Evolutionary conservation across 2,797 vertebrate species (phyloP).

Genomic region (Numenius phaeopus): DNA sequence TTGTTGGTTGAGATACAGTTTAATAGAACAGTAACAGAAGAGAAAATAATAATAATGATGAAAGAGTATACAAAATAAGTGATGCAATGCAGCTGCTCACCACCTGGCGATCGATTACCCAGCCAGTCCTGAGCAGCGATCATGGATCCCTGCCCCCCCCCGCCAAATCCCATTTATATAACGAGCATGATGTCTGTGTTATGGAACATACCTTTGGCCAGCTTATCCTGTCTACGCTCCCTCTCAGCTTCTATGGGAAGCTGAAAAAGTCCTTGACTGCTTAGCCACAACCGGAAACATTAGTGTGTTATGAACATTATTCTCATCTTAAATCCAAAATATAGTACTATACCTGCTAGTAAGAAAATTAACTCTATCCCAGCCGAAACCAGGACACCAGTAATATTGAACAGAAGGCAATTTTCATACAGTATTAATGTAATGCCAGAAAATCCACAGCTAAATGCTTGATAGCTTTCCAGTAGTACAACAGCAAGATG

Average conservation of each 20-base stretch:
- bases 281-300: neutral
- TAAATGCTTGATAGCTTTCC: conserved; percentile 15
- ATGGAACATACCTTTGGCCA: neutral
- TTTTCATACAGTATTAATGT: neutral
- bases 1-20: neutral
- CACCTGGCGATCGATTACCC: neutral
- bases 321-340: neutral
- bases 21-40: neutral
- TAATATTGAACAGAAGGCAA: neutral
- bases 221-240: neutral
- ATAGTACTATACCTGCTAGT: neutral
- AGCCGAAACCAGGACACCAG: neutral
- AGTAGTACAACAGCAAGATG: neutral
- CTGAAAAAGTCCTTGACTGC: neutral
- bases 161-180: no score
- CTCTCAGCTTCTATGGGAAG: neutral
- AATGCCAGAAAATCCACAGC: neutral
- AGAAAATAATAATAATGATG: neutral
- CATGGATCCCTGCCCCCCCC: neutral
- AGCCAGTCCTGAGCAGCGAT: neutral
- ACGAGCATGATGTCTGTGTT: neutral
- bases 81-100: neutral
- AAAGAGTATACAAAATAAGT: neutral
- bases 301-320: neutral
- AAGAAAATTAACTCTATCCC: neutral